Conservation (phyloP, 2,113 vertebrate genomes). For the Heptranchias perlo region DNA sequence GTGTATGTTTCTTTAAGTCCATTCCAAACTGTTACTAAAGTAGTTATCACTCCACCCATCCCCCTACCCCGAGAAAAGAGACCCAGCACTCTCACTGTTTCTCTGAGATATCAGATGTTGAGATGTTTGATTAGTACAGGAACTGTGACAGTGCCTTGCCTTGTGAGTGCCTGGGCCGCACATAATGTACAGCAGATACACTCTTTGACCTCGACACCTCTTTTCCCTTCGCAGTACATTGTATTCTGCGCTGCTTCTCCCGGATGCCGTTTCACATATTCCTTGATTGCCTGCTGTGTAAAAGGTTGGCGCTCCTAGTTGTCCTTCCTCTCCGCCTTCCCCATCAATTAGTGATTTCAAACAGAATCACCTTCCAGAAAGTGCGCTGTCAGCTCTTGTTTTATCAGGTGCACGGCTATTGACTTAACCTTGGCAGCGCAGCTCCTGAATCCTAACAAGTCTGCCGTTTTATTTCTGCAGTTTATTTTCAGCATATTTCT, state of each 20-base stretch:
- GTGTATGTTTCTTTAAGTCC: background rate
- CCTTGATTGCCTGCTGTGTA: background rate
- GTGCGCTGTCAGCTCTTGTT: background rate
- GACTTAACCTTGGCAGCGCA: background rate
- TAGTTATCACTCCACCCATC: background rate
- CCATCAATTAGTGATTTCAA: slow-evolving; percentile 1
- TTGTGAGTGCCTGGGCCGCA: background rate
- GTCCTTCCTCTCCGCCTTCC: background rate
- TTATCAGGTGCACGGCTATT: background rate
- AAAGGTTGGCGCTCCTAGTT: background rate
- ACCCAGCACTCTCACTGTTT: background rate
- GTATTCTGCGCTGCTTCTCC: background rate
- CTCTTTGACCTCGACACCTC: background rate
- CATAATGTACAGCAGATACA: background rate
- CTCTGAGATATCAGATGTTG: background rate
- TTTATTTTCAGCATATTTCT: background rate
- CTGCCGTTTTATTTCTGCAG: background rate
- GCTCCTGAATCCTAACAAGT: background rate
- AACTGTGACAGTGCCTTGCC: background rate
- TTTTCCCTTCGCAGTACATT: background rate
- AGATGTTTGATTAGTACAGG: background rate
- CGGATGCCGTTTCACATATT: background rate
- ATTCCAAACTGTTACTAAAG: background rate
- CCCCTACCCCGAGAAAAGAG: background rate
- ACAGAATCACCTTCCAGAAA: background rate